A percentile compares a stretch with the other conserved stretches of the same genome.
Conservation (phyloP, 2,797 vertebrate species). For the Oryzias dopingdopingensis region DNA sequence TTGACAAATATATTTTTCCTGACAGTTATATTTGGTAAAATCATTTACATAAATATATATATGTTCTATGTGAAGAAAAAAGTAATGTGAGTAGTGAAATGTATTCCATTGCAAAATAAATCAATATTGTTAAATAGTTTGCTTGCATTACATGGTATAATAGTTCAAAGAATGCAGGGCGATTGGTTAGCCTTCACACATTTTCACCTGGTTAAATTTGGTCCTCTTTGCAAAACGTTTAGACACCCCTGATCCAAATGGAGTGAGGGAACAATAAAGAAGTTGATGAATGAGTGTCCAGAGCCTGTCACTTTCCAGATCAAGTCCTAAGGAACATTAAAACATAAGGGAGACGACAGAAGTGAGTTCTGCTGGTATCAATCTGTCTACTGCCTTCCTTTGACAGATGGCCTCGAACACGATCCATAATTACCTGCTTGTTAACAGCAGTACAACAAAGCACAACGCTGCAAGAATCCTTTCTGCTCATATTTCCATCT, state of each 20-base stretch:
- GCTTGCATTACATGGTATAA: too few relatives aligned
- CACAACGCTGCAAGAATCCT: slow-evolving; percentile 19
- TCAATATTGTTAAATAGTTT: too few relatives aligned
- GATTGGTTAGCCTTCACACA: too few relatives aligned
- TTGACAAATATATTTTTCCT: too few relatives aligned
- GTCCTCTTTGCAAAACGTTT: too few relatives aligned
- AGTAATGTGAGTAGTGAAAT: too few relatives aligned
- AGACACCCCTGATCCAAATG: background rate
- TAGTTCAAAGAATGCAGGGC: too few relatives aligned
- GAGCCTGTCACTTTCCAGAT: slow-evolving; percentile 68
- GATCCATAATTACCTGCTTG: slow-evolving; percentile 74
- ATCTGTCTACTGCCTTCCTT: slow-evolving; percentile 50
- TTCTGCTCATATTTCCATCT: slow-evolving; percentile 3
- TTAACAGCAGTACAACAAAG: slow-evolving; percentile 57
- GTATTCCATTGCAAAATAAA: too few relatives aligned
- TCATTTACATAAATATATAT: too few relatives aligned
- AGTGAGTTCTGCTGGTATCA: slow-evolving; percentile 58
- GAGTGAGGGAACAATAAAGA: slow-evolving; percentile 38
- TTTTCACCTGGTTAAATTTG: too few relatives aligned
- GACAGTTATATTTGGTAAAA: too few relatives aligned
- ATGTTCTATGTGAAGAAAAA: too few relatives aligned
- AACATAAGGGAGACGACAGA: slow-evolving; percentile 59
- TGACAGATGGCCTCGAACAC: slow-evolving; percentile 66
- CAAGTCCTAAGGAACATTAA: slow-evolving; percentile 66
- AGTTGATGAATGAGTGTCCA: slow-evolving; percentile 66